phyloP scores from a whole-genome alignment of 2,888 invertebrate genomes.

The Drosophila fulvimacula region DNA sequence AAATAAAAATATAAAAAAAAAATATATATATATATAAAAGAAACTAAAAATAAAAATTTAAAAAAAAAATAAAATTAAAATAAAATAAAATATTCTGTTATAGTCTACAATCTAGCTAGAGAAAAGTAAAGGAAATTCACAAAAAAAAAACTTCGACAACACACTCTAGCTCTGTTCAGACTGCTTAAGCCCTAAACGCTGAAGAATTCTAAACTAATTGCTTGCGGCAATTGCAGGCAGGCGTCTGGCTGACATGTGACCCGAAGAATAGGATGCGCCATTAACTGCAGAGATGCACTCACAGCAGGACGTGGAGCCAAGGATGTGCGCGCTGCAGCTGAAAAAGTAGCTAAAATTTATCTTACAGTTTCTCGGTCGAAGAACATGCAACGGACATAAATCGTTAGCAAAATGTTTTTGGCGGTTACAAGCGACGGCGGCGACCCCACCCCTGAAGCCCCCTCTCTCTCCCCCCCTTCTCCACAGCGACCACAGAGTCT shows the following conservation, averaged over 20 bases:
- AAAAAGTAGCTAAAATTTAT: conserved; percentile 71
- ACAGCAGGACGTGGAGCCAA: conserved; percentile 3
- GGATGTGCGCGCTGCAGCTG: conserved; percentile 34
- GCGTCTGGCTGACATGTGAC: conserved; percentile 37
- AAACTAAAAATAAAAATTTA: too few relatives aligned
- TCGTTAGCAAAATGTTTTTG: conserved; percentile 78
- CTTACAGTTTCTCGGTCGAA: conserved; percentile 36
- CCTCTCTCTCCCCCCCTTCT: neutral
- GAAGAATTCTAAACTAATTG: conserved; percentile 58
- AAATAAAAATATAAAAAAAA: too few relatives aligned
- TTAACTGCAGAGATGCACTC: conserved; percentile 43
- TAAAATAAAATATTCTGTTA: too few relatives aligned
- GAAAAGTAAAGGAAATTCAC: neutral
- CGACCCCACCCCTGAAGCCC: neutral
- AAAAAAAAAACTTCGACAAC: neutral
- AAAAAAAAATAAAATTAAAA: too few relatives aligned
- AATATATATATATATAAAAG: too few relatives aligned
- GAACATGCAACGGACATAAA: conserved; percentile 75
- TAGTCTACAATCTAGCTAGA: neutral
- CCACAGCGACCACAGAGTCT: neutral
- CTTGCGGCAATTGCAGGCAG: conserved; percentile 53
- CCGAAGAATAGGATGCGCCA: conserved; percentile 54
- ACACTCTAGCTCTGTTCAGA: too few relatives aligned
- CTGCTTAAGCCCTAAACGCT: neutral
- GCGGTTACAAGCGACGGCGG: conserved; percentile 63